These are phyloP conservation scores for Hemicordylus capensis DNA, from an alignment of 2,113 vertebrate species.

Conservation along the genomic window DNA sequence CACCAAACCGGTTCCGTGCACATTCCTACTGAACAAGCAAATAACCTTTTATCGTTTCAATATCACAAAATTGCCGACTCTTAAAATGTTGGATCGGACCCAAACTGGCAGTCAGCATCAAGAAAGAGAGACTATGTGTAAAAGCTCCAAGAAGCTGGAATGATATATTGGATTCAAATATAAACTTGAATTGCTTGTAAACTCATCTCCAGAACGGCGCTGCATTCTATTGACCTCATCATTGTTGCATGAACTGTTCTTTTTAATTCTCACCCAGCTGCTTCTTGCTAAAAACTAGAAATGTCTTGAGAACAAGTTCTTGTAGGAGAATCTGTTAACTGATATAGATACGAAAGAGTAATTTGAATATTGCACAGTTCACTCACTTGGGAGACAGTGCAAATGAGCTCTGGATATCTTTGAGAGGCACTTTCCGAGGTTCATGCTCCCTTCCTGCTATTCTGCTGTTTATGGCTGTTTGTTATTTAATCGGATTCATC, in stretches of 20 bases:
- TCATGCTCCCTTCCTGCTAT: background rate
- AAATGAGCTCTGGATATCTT: background rate
- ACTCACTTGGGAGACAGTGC: background rate
- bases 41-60: background rate
- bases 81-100: background rate
- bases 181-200: background rate
- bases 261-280: background rate
- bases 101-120: background rate
- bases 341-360: background rate
- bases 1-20: too few species aligned
- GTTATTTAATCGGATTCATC: background rate
- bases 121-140: background rate
- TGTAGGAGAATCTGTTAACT: background rate
- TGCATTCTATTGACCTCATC: background rate
- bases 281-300: background rate
- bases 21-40: background rate
- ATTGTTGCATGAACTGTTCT: background rate
- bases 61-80: background rate
- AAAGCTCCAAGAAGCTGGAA: background rate
- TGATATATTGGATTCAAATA: background rate
- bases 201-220: slow-evolving; percentile 2
- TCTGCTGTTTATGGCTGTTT: background rate
- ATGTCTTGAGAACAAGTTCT: background rate
- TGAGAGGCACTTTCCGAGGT: background rate
- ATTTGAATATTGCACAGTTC: too few species aligned